phyloP scores from a whole-genome alignment of 2,113 vertebrate species.

The Pardalotus punctatus region DNA sequence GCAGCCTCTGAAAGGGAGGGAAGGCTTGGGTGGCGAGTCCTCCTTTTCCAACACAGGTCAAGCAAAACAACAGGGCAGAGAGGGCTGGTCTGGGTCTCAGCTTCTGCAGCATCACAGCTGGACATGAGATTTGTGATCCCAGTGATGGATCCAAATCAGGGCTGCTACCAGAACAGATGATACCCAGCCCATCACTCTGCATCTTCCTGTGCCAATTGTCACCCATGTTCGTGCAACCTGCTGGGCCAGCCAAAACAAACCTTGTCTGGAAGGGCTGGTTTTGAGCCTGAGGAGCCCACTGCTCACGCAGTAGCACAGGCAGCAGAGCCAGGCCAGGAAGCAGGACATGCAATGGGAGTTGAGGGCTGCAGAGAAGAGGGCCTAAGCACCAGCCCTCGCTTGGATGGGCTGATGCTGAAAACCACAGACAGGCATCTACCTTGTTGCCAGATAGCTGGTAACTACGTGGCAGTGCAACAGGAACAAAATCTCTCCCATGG shows the following conservation, averaged over 20 bases:
- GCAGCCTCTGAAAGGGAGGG: neutral
- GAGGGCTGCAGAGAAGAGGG: neutral
- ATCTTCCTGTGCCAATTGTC: neutral
- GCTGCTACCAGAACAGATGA: neutral
- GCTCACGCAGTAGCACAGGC: fast-evolving
- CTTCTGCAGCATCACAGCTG: fast-evolving
- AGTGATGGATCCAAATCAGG: neutral
- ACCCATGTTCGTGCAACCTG: fast-evolving
- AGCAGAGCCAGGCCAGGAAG: neutral
- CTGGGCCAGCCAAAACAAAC: neutral
- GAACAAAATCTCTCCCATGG: neutral
- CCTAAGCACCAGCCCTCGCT: neutral
- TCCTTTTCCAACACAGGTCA: neutral
- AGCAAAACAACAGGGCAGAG: neutral
- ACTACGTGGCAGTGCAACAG: neutral
- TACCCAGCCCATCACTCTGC: neutral
- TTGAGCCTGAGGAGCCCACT: neutral
- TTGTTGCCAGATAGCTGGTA: neutral
- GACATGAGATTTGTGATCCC: neutral
- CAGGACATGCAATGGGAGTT: fast-evolving
- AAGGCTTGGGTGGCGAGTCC: neutral
- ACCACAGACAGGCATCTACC: neutral
- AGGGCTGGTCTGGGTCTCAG: neutral
- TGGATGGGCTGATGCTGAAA: neutral
- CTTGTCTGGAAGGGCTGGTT: neutral